These are phyloP conservation scores for Leptinotarsa juncta DNA, from an alignment of 2,888 invertebrate species.

Conservation along the genomic window DNA sequence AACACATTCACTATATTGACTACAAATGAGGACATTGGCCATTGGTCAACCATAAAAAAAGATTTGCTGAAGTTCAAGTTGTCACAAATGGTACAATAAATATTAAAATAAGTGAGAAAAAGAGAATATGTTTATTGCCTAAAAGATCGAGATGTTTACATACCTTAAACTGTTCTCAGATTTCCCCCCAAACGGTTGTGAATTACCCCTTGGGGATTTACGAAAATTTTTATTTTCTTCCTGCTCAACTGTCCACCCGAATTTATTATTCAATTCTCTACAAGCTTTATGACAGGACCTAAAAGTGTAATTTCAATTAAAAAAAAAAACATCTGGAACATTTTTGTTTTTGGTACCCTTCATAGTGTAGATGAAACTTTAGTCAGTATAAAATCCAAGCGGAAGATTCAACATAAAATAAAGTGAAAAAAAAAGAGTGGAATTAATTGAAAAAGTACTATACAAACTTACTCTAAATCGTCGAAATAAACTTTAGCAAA, in stretches of 20 bases:
- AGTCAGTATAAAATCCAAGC: no score
- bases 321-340: not conserved
- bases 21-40: no score
- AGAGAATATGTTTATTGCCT: no score
- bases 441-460: not conserved
- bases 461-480: constrained; percentile 45
- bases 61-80: no score
- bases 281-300: constrained; percentile 22
- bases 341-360: no score
- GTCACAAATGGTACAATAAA: no score
- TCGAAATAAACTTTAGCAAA: constrained; percentile 49
- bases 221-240: constrained; percentile 13
- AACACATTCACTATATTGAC: not conserved
- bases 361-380: no score
- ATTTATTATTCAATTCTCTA: constrained; percentile 23
- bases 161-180: not conserved
- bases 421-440: no score
- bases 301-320: constrained; percentile 5
- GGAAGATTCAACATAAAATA: not conserved
- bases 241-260: constrained; percentile 33
- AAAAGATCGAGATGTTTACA: no score
- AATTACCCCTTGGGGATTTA: constrained; percentile 11
- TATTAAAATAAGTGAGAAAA: no score
- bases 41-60: no score
- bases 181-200: not conserved